A percentile compares a stretch with the other conserved stretches of the same genome.
Evolutionary conservation across 2,113 vertebrate species (phyloP).

Genomic region (Oryzias javanicus): DNA sequence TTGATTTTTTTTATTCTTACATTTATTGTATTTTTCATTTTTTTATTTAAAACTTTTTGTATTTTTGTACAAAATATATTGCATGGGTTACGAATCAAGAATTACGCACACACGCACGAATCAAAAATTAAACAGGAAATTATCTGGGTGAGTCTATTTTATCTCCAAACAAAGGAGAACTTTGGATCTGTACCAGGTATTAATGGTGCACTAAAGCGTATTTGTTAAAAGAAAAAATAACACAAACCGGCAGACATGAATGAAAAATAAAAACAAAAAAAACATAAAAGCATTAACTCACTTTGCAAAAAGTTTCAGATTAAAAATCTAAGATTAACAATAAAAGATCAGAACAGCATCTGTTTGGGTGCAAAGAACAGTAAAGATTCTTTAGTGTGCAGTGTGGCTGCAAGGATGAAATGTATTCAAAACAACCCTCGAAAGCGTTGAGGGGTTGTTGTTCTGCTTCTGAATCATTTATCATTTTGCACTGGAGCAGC

Average conservation of each 20-base stretch:
- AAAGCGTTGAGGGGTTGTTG: slow-evolving; percentile 52
- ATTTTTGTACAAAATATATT: too few species aligned
- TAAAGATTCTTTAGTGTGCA: neutral
- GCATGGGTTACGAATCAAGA: too few species aligned
- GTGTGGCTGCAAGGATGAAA: slow-evolving; percentile 3
- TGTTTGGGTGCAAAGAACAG: neutral
- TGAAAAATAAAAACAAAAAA: neutral
- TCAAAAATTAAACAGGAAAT: too few species aligned
- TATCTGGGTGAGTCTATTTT: too few species aligned
- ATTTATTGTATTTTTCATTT: too few species aligned
- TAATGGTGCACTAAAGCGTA: neutral
- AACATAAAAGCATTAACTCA: neutral
- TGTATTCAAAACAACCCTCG: slow-evolving; percentile 46
- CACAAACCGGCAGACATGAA: neutral
- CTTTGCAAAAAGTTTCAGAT: neutral
- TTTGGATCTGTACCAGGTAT: too few species aligned
- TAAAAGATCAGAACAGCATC: neutral
- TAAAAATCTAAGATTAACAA: neutral
- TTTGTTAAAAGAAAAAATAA: neutral
- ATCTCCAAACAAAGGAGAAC: too few species aligned
- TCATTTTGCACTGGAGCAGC: slow-evolving; percentile 33
- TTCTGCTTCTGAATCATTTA: slow-evolving; percentile 68
- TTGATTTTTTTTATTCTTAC: too few species aligned
- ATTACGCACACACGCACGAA: too few species aligned
- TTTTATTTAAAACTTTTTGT: too few species aligned